These are phyloP conservation scores for Sinocyclocheilus grahami DNA, from an alignment of 2,113 vertebrate species.

Conservation along the genomic window DNA sequence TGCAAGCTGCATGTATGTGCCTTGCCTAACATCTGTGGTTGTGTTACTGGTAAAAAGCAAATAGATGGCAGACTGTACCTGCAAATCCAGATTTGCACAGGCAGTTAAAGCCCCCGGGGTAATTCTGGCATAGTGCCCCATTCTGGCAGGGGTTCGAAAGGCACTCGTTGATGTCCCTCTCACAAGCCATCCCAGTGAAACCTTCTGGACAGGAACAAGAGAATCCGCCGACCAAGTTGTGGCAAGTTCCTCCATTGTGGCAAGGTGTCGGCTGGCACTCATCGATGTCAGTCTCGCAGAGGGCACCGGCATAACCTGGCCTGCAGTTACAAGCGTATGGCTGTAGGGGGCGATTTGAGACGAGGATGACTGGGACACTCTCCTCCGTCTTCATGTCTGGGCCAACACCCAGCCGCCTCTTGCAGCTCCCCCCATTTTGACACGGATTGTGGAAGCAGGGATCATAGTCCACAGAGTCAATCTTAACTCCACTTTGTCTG, in stretches of 20 bases:
- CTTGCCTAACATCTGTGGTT: constrained; percentile 52
- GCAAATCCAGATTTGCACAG: constrained; percentile 91
- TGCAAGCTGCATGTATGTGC: constrained; percentile 30
- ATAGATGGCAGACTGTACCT: constrained; percentile 77
- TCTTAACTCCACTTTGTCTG: constrained; percentile 87
- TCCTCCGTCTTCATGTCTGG: constrained; percentile 77
- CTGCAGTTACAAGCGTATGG: constrained; percentile 90
- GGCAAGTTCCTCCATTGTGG: constrained; percentile 93
- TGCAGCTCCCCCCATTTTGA: constrained; percentile 91
- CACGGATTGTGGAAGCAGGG: constrained; percentile 88
- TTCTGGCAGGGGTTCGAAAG: constrained; percentile 92
- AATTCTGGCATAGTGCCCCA: constrained; percentile 91
- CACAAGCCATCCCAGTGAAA: constrained; percentile 93
- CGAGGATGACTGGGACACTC: constrained; percentile 86
- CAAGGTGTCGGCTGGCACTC: constrained; percentile 93
- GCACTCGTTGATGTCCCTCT: constrained; percentile 95
- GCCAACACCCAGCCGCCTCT: constrained; percentile 83
- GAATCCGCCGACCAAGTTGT: constrained; percentile 93
- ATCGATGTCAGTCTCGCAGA: constrained; percentile 88
- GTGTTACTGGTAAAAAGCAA: constrained; percentile 56
- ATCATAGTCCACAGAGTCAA: constrained; percentile 93
- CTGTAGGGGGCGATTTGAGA: constrained; percentile 85
- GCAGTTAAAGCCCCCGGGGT: constrained; percentile 93
- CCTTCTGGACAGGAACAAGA: constrained; percentile 92
- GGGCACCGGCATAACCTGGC: constrained; percentile 84